Base-by-base conservation (phyloP, 1,140 invertebrate genomes). In the Heliothis virescens region DNA sequence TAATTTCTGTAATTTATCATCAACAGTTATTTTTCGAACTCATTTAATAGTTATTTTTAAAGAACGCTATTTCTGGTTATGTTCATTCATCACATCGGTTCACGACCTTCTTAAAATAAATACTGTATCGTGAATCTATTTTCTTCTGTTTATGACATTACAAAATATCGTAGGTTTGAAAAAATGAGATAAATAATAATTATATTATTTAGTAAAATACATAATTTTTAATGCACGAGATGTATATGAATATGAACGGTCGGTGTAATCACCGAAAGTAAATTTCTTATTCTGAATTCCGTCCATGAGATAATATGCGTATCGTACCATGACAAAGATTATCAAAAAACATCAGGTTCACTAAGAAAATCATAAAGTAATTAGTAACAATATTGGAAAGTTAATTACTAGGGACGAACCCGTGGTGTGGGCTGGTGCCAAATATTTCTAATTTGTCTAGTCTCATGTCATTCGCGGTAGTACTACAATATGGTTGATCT, bases 361-460 rank as follows among this genome's bases (percentile, higher is more conserved):
- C 34, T 41, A 41, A 41, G 34, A 41, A 41, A 41, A 41, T 41
- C 4, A 41, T 9, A 41, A 71, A 50, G 13, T 26, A 52, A 69
- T 13, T 50, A 26, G n/a, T 52, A 2, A 29, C 11, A 13, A 4
- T 41, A 9, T 41, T 9, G 34, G 9, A 53, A 50, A 26, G 52
- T 29, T 71, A 71, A 71, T 71, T 71, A 29, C 1, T 41, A 29
- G 48, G 48, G 48, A 52, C 13, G 12, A 11, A 10, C 26, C 21
- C 29, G 41, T 13, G 18, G 16, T 1, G 65, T 52, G 13, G 34
- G 21, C 65, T 9, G 0, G 16, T 74, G 72, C 34, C 72, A 74
- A 74, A n/a, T 63, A 53, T 76, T 41, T 41, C 9, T 55, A 65
- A 76, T 76, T 26, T 65, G 65, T 53, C 74, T 76, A 65, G 74